Conservation (phyloP, 2,797 vertebrate genomes). For the Alcedo quadribrachys region DNA sequence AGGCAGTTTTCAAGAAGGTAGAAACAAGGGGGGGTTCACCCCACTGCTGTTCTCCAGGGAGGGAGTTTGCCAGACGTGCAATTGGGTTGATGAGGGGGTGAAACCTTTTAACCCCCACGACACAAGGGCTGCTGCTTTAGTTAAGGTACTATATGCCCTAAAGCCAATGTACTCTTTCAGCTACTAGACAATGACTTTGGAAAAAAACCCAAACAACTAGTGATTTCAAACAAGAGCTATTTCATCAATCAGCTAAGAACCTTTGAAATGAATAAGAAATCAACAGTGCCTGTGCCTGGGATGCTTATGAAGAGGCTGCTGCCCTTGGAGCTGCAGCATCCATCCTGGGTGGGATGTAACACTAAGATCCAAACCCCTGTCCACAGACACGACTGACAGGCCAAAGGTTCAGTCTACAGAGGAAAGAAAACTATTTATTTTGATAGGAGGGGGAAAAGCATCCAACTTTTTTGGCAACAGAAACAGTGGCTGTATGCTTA, state of each 20-base stretch:
- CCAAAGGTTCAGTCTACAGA: neutral
- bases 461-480: neutral
- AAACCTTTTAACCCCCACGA: neutral
- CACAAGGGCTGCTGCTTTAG: conserved; percentile 4
- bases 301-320: accelerated
- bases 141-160: conserved; percentile 22
- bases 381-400: neutral
- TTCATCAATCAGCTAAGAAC: conserved; percentile 12
- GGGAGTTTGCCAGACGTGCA: neutral
- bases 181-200: conserved; percentile 37
- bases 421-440: neutral
- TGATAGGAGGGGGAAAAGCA: neutral
- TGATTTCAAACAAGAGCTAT: neutral
- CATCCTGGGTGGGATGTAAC: neutral
- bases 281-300: neutral
- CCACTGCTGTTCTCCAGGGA: neutral
- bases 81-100: neutral
- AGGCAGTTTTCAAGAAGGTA: neutral
- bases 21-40: neutral
- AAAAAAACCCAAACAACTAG: no score
- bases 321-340: neutral
- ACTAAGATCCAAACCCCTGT: neutral
- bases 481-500: neutral
- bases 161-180: neutral
- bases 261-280: neutral